Conservation (phyloP, 1,140 invertebrate genomes). For the Pogonomyrmex californicus region DNA sequence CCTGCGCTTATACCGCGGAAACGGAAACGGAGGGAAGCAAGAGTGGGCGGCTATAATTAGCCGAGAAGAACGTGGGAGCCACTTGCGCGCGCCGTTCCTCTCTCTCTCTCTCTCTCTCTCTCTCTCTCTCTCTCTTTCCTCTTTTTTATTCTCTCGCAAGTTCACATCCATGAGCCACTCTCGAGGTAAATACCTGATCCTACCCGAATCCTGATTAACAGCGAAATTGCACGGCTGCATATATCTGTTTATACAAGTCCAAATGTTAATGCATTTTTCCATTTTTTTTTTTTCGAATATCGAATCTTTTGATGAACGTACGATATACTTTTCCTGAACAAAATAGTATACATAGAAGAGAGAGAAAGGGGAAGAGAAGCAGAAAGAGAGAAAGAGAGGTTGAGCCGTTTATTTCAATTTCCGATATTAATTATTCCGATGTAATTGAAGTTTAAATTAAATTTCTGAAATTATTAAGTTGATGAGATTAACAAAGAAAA, state of each 20-base stretch:
- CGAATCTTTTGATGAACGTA: neutral
- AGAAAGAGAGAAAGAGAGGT: neutral
- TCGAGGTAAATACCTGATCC: slow-evolving; percentile 46
- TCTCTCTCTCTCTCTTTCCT: neutral
- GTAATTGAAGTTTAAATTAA: slow-evolving; percentile 38
- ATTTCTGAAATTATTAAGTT: slow-evolving; percentile 27
- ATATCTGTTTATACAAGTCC: slow-evolving; percentile 11
- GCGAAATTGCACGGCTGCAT: slow-evolving; percentile 2
- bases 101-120: neutral
- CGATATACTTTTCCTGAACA: neutral
- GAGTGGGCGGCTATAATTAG: slow-evolving; percentile 67
- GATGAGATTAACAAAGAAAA: slow-evolving; percentile 3
- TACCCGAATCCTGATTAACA: slow-evolving; percentile 7
- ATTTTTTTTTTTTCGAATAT: neutral
- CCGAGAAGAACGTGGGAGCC: slow-evolving; percentile 16
- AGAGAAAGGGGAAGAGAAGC: neutral
- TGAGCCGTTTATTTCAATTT: neutral
- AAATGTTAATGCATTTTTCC: neutral
- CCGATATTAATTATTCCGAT: slow-evolving; percentile 18
- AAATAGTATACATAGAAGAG: neutral
- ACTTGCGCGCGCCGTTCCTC: slow-evolving; percentile 36
- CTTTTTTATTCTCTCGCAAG: neutral
- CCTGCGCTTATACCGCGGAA: slow-evolving; percentile 52
- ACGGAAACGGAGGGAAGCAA: slow-evolving; percentile 53
- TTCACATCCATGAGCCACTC: slow-evolving; percentile 3